Evolutionary conservation across 1,140 invertebrate genomes (phyloP).

Genomic region (Plectus sambesii): DNA sequence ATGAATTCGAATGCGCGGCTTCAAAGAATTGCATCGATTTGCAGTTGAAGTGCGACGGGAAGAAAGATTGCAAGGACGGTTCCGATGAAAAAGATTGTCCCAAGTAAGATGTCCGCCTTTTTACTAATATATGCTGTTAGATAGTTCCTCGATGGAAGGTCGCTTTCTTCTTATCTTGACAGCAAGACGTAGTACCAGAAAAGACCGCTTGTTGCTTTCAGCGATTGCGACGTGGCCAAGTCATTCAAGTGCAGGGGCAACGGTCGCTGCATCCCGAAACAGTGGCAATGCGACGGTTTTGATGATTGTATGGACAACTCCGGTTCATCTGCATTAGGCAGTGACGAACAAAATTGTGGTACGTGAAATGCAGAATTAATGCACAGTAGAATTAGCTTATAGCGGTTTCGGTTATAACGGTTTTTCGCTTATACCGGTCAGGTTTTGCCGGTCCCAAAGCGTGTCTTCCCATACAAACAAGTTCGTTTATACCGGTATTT

Average conservation of each 20-base stretch:
- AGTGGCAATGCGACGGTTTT: conserved; percentile 80
- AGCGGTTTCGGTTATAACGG: no score
- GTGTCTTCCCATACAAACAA: no score
- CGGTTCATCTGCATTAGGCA: conserved; percentile 55
- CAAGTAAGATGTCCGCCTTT: conserved; percentile 7
- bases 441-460: no score
- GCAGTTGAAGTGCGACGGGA: conserved; percentile 51
- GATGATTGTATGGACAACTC: conserved; percentile 73
- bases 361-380: conserved; percentile 33
- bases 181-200: conserved; percentile 14
- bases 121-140: neutral
- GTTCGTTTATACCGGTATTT: no score
- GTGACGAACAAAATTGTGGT: conserved; percentile 9
- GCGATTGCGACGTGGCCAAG: conserved; percentile 14
- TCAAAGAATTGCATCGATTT: conserved; percentile 15
- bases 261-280: conserved; percentile 64
- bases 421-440: no score
- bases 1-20: conserved; percentile 11
- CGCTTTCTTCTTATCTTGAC: no score
- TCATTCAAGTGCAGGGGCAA: conserved; percentile 59
- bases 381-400: no score
- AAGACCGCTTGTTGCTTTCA: no score
- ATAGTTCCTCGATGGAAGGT: conserved; percentile 8
- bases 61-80: conserved; percentile 15
- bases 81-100: conserved; percentile 18